A percentile compares a stretch with the other conserved stretches of the same genome.
Conservation (phyloP, 2,888 invertebrate genomes). For the Volucella zonaria region DNA sequence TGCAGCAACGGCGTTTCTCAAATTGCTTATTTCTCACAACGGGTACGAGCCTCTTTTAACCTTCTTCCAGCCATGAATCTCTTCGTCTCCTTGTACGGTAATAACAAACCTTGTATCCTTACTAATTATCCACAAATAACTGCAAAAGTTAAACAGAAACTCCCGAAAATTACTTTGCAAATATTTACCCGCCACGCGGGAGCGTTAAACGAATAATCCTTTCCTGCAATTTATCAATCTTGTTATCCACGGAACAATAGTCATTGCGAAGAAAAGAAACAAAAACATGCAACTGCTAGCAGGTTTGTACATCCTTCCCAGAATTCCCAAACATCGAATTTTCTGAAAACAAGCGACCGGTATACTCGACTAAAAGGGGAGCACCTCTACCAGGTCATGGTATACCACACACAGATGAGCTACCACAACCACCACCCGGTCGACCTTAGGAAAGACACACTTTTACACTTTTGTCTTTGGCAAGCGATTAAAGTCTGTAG, state of each 20-base stretch:
- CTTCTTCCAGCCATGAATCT: too few species aligned
- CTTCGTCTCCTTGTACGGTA: neutral
- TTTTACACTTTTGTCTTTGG: conserved; percentile 59
- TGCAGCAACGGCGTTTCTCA: too few species aligned
- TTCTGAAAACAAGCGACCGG: conserved; percentile 34
- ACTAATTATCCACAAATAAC: conserved; percentile 67
- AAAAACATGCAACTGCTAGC: conserved; percentile 39
- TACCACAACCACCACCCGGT: neutral
- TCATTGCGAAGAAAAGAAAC: conserved; percentile 21
- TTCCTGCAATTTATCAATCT: conserved; percentile 53
- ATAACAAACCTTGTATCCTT: conserved; percentile 39
- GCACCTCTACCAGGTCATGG: conserved; percentile 25
- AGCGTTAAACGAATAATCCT: conserved; percentile 19
- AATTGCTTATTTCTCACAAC: too few species aligned
- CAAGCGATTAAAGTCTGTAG: conserved; percentile 70
- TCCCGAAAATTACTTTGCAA: conserved; percentile 61
- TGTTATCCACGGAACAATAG: conserved; percentile 69
- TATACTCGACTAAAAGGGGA: conserved; percentile 25
- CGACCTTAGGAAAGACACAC: conserved; percentile 69
- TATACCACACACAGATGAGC: conserved; percentile 34
- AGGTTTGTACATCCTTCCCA: conserved; percentile 32
- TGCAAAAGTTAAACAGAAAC: conserved; percentile 64
- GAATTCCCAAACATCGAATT: conserved; percentile 48
- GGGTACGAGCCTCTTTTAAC: too few species aligned
- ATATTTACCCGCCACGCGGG: conserved; percentile 40